A percentile compares a stretch with the other conserved stretches of the same genome.
These are phyloP conservation scores for Diplosoma virens DNA, from an alignment of 23 tunicate species.

Conservation along the genomic window DNA sequence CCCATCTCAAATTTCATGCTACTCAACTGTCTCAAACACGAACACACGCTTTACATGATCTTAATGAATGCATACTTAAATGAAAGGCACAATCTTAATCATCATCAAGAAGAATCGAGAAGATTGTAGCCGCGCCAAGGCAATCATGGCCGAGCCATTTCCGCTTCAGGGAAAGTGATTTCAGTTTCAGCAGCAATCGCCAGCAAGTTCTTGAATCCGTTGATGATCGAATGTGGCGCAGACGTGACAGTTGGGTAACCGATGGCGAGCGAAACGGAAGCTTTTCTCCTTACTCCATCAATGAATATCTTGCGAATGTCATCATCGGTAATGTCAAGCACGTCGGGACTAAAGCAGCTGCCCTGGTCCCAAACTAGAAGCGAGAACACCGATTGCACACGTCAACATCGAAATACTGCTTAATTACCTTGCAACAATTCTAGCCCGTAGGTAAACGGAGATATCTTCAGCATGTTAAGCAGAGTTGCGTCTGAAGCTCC, in stretches of 20 bases:
- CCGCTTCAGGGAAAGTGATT: constrained; percentile 96
- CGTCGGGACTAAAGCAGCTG: constrained; percentile 81
- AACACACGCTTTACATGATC: too few relatives aligned
- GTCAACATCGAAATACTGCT: too few relatives aligned
- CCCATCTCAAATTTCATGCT: too few relatives aligned
- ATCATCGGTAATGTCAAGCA: constrained; percentile 99
- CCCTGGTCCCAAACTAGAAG: constrained; percentile 96
- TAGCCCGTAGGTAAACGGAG: constrained; percentile 96
- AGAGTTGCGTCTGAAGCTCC: constrained; percentile 98
- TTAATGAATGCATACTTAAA: too few relatives aligned
- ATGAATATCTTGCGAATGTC: constrained; percentile 79
- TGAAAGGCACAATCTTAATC: too few relatives aligned
- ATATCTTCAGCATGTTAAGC: constrained; percentile 98
- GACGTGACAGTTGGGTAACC: constrained; percentile 99
- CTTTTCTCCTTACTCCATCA: constrained; percentile 77
- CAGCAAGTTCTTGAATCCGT: constrained; percentile 98
- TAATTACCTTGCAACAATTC: constrained; percentile 82
- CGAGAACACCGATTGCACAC: too few relatives aligned
- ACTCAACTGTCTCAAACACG: too few relatives aligned
- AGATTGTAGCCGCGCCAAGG: too few relatives aligned
- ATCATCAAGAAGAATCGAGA: too few relatives aligned
- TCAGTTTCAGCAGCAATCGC: constrained; percentile 99
- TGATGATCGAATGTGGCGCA: constrained; percentile 96
- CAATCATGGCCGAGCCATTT: too few relatives aligned
- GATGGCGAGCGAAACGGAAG: constrained; percentile 81